These are phyloP conservation scores for Bombylius major DNA, from an alignment of 2,888 invertebrate species.

Conservation along the genomic window DNA sequence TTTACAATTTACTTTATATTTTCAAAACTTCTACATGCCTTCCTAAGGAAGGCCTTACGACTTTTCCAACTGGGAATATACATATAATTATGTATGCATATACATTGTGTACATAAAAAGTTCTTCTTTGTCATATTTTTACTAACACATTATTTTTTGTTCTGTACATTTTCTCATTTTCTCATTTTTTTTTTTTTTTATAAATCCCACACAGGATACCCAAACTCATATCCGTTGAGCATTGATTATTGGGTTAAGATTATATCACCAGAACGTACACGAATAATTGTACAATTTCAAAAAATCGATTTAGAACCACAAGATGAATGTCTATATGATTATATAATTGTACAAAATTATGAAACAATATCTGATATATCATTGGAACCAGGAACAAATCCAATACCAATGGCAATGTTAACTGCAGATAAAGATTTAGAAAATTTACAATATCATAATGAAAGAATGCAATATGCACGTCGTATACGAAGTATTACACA, in stretches of 20 bases:
- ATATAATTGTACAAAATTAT: constrained; percentile 47
- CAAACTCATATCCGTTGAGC: constrained; percentile 57
- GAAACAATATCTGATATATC: constrained; percentile 24
- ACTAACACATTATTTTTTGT: too few relatives aligned
- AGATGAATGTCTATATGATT: constrained; percentile 68
- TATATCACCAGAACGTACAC: constrained; percentile 48
- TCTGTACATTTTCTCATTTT: neutral
- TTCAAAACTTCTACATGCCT: too few relatives aligned
- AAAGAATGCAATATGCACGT: constrained; percentile 15
- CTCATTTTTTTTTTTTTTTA: neutral
- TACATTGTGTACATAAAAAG: too few relatives aligned
- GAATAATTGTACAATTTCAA: constrained; percentile 56
- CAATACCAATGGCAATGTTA: constrained; percentile 26
- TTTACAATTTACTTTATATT: too few relatives aligned
- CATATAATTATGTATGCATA: too few relatives aligned
- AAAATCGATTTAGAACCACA: constrained; percentile 62
- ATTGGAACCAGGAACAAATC: constrained; percentile 24
- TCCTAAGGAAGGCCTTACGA: too few relatives aligned
- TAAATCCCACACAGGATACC: constrained; percentile 38
- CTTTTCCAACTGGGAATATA: too few relatives aligned
- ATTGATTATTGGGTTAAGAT: constrained; percentile 58
- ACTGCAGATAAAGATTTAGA: constrained; percentile 15
- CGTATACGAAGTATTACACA: constrained; percentile 7
- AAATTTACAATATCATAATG: constrained; percentile 15
- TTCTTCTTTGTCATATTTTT: too few relatives aligned